Evolutionary conservation across 64 coral and sea anemone species (phyloP), one percentile per base, ranked within the genome.

Genomic region (Pocillopora damicornis): DNA sequence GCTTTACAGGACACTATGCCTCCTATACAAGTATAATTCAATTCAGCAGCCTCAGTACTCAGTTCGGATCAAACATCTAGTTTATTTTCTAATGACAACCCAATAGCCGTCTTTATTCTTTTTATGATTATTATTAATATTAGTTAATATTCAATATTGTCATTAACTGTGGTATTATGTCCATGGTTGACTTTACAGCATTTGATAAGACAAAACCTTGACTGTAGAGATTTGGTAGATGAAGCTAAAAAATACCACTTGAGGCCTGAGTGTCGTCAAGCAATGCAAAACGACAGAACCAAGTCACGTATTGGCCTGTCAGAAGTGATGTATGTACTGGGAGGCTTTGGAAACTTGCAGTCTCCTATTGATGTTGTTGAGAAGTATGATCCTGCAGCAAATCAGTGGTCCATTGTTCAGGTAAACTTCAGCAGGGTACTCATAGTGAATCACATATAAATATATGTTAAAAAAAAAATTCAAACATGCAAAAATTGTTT

Each of bases 181-280:
- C 10, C 10, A 23, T 75, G 58, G 18, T 37, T 75, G 35, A 60
- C 30, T 60, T 60, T 60, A 16, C 61, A 98, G 96, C 72, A 86
- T 73, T 75, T 95, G 9, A 95, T 98, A 56, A 91, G 63, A 30
- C 90, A 83, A 83, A 98, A 90, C 79, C 86, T 92, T 69, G 93
- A 91, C 38, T 98, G 96, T 64, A 91, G 96, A 67, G 96, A 98
- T 64, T 83, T 98, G n/a, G 90, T 98, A 11, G 96, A 98, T 80
- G 96, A 98, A 79, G 96, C 96, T n/a, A 98, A 98, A 67, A 98
- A 90, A 60, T 98, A 90, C 83, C 96, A 98, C 60, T 79, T 98
- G 76, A 81, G 96, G 79, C 96, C 96, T 18, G 96, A 98, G 82
- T 98, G 96, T 66, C 93, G 96, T 62, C 60, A 87, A 20, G 68